Base-by-base conservation (phyloP, 2,113 vertebrate genomes). In the Ptychochromis oligacanthus region DNA sequence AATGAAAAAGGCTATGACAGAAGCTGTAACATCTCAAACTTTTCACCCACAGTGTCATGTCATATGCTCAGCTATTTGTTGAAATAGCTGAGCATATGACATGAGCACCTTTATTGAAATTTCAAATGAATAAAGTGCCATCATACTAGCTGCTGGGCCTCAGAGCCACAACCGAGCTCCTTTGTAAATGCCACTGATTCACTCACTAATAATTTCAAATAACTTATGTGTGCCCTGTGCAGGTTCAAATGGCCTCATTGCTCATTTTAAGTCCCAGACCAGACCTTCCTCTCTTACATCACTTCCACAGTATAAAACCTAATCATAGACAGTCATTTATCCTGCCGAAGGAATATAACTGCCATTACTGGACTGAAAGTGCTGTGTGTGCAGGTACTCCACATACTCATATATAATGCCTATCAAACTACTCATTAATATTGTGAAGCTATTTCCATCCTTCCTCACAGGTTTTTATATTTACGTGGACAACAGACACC, bases 361-460 rank as follows among this genome's bases (percentile, higher is more conserved):
- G 81, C 60, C 86, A 84, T 89, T 80, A 82, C 81, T 85, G 74
- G 65, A 60, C 77, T 78, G 49, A 85, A 91, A 91, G 82, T 90
- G 93, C 90, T 93, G 89, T 83, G 87, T 90, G 83, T 82, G 87
- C 87, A 93, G 74, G 76, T 86, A 70, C 52, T 86, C 77, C 64
- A 79, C 77, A 81, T 62, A 79, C 70, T 79, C 85, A 70, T 84
- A 87, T 88, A 91, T 83, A 91, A 87, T 78, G 61, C 62, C 86
- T n/a, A 89, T 93, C 86, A 92, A 91, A 89, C 64, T 82, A 74
- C 82, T 90, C 89, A 87, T 93, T 92, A 91, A 92, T 86, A 92
- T 83, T 72, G 49, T 38, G 62, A 56, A 75, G 43, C 87, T 84
- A 80, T 89, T 89, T 89, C 46, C 76, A 88, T 79, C 24, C 62